Evolutionary conservation across 2,113 vertebrate species (phyloP).

Genomic region (Leucoraja erinaceus): DNA sequence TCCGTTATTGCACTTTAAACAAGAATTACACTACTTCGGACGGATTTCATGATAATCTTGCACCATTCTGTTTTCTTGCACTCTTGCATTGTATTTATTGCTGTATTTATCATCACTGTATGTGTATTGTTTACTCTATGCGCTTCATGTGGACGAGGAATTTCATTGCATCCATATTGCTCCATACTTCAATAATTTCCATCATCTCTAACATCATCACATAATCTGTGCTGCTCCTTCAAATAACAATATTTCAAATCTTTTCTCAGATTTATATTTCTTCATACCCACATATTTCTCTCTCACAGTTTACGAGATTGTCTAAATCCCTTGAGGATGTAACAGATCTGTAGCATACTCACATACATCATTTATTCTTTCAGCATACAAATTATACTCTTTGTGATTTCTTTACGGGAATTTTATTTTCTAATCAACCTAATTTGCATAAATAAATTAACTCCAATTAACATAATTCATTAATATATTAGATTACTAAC

Average conservation of each 20-base stretch:
- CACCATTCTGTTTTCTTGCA: not conserved
- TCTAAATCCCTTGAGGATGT: conserved; percentile 28
- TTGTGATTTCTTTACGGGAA: conserved; percentile 32
- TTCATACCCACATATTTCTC: not conserved
- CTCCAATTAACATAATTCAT: conserved; percentile 36
- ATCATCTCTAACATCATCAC: not conserved
- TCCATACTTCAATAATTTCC: not conserved
- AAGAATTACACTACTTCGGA: too few species aligned
- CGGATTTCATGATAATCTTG: too few species aligned
- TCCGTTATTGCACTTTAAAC: too few species aligned
- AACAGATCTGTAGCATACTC: not conserved
- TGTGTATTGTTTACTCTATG: too few species aligned
- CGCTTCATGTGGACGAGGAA: too few species aligned
- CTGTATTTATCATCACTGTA: too few species aligned
- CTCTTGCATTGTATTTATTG: not conserved
- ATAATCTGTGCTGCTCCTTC: not conserved
- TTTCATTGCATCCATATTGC: not conserved
- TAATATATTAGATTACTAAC: conserved; percentile 34
- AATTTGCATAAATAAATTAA: conserved; percentile 34
- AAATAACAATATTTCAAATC: not conserved
- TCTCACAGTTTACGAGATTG: not conserved
- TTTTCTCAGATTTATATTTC: conserved; percentile 23
- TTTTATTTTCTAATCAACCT: conserved; percentile 34
- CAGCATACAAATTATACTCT: conserved; percentile 27
- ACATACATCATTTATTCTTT: conserved; percentile 31